Evolutionary conservation across 2,113 vertebrate genomes (phyloP), one percentile per base, ranked within the genome.

Genomic region (Hippocampus abdominalis): DNA sequence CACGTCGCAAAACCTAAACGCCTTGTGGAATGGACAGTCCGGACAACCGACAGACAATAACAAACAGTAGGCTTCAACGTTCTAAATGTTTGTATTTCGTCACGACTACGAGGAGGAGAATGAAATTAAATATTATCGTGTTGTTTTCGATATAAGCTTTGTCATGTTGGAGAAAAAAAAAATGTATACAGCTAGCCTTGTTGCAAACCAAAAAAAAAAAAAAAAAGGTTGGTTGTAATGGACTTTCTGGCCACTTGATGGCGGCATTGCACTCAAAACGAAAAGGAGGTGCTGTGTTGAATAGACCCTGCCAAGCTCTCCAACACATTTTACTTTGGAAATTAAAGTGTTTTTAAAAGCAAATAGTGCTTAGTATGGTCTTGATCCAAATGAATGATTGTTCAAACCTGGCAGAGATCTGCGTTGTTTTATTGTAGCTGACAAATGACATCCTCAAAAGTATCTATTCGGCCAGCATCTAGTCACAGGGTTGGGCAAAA

Each of bases 1-100:
- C 42, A 44, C 46, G 1, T 48, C 46, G 46, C 15, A 15, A 48
- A 48, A 48, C 25, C 44, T 18, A 84, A 54, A 78, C 75, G 76
- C 64, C 36, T 5, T 23, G 15, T 44, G 23, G 32, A 42, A 56
- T 15, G 13, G 7, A 64, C 65, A 49, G 27, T 71, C 68, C 71
- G 8, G 21, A 74, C 78, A 67, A 56, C 65, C 56, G 46, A 13
- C 42, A 3, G 69, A 79, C 69, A 80, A 79, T 69, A 83, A 86
- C 73, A 83, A 59, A 36, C 59, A 51, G 10, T 53, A 53, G 49
- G 51, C 57, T 44, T 48, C 13, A 68, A 1, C 51, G 36, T 53
- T 25, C 27, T 3, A 21, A 7, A 8, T 2, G 62, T 62, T 44
- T 21, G 0, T 15, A 59, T 29, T 59, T 29, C 10, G 15, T 39